These are phyloP conservation scores for Noturus placidus DNA, from an alignment of 2,113 vertebrate species.

Conservation along the genomic window DNA sequence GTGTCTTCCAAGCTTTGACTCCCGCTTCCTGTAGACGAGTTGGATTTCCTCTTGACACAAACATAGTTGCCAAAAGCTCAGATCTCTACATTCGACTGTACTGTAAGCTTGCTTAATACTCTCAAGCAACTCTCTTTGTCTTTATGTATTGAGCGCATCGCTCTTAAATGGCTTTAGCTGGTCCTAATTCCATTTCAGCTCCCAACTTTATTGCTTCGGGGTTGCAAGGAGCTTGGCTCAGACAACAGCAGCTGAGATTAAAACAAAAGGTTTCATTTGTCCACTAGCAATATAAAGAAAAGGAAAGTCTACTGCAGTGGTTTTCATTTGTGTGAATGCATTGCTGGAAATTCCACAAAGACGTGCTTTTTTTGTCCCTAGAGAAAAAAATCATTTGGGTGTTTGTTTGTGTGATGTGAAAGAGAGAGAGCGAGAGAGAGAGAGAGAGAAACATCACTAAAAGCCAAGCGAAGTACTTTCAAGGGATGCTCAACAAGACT, in stretches of 20 bases:
- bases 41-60: slow-evolving; percentile 23
- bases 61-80: background rate
- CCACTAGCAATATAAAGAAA: background rate
- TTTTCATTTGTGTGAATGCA: slow-evolving; percentile 10
- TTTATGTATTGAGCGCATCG: slow-evolving; percentile 6
- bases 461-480: background rate
- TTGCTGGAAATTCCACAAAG: slow-evolving; percentile 27
- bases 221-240: slow-evolving; percentile 7
- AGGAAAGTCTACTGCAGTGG: background rate
- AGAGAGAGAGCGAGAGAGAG: background rate
- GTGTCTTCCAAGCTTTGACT: slow-evolving; percentile 10
- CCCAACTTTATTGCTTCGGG: slow-evolving; percentile 1
- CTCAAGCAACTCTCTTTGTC: background rate
- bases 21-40: slow-evolving; percentile 17
- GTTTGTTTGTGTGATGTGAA: background rate
- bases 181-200: background rate
- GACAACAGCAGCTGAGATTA: background rate
- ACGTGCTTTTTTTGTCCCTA: slow-evolving; percentile 28
- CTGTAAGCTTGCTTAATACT: slow-evolving; percentile 1
- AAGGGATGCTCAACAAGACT: background rate
- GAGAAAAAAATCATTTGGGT: background rate
- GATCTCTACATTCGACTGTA: background rate
- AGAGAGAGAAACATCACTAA: background rate
- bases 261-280: slow-evolving; percentile 20
- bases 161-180: slow-evolving; percentile 10